Evolutionary conservation across 2,113 vertebrate genomes (phyloP), one percentile per base, ranked within the genome.

Genomic region (Sphyrna mokarran): DNA sequence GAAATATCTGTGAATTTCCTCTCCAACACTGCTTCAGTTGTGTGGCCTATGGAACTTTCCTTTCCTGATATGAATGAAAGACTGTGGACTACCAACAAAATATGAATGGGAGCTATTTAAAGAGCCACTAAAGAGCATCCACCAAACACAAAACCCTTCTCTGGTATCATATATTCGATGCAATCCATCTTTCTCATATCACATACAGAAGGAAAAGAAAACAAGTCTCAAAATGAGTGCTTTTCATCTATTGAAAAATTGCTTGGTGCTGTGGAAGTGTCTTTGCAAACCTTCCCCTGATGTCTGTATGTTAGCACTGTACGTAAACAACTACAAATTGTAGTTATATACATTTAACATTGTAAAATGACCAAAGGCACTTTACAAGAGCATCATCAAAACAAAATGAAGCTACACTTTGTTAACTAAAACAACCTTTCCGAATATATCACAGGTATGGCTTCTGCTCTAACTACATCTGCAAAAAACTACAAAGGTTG

Each of bases 1-100:
- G 61, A 93, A 93, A 93, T 93, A 68, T 93, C n/a, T 93, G n/a
- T 16, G 33, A 93, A 66, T 58, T 68, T 93, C 89, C 89, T 66
- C 61, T 66, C 61, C 61, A 68, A 93, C 61, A 14, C 89, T n/a
- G 63, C 66, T 66, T 93, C 18, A 83, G 18, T 83, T 8, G 40
- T 83, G 37, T n/a, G 33, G 33, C 6, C 18, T 37, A 22, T 37
- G 63, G 26, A 93, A 93, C 33, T 37, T 66, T 68, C 33, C 89
- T 66, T 66, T 66, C 33, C 61, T 66, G n/a, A 66, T 93, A 68
- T 93, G 89, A 93, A 93, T 66, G 61, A 93, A 68, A 93, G n/a
- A 16, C 33, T 37, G 58, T 6, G 9, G 87, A 93, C 37, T 93
- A 23, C 61, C 68, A 22, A 14, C 2, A 16, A 20, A 68, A 93